Conservation (phyloP, 2,888 invertebrate species). For the Drosophila tanythrix region DNA sequence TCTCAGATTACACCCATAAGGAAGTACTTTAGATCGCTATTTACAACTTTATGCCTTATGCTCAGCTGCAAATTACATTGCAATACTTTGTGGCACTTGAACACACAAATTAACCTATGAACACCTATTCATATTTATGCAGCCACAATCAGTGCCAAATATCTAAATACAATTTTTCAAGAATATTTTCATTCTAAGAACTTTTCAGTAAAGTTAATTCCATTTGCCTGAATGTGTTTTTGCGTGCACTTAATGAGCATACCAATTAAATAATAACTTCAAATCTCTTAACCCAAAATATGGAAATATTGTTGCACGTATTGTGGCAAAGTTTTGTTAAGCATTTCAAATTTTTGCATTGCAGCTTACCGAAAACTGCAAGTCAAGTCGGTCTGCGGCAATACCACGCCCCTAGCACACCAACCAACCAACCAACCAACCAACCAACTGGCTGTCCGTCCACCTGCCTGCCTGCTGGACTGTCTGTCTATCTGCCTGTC, state of each 20-base stretch:
- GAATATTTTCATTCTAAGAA: background rate
- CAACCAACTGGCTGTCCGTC: conserved; percentile 8
- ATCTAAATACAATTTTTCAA: background rate
- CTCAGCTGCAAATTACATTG: background rate
- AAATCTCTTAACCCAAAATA: background rate
- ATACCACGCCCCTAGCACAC: conserved; percentile 35
- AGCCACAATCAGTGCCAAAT: background rate
- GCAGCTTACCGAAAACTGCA: conserved; percentile 15
- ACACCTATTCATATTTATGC: background rate
- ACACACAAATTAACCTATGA: background rate
- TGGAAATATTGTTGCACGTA: background rate
- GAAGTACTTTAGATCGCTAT: background rate
- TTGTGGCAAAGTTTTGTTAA: background rate
- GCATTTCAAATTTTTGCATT: background rate
- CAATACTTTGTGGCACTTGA: background rate
- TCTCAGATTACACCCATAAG: background rate
- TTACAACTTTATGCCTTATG: background rate
- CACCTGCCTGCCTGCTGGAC: conserved; percentile 19
- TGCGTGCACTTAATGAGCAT: background rate
- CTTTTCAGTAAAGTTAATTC: background rate
- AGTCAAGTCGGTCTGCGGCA: conserved; percentile 37
- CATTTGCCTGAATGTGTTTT: background rate
- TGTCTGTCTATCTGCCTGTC: background rate
- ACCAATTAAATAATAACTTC: background rate
- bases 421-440: background rate